phyloP scores from a whole-genome alignment of 2,797 vertebrate genomes.

The Eleutherodactylus coqui region DNA sequence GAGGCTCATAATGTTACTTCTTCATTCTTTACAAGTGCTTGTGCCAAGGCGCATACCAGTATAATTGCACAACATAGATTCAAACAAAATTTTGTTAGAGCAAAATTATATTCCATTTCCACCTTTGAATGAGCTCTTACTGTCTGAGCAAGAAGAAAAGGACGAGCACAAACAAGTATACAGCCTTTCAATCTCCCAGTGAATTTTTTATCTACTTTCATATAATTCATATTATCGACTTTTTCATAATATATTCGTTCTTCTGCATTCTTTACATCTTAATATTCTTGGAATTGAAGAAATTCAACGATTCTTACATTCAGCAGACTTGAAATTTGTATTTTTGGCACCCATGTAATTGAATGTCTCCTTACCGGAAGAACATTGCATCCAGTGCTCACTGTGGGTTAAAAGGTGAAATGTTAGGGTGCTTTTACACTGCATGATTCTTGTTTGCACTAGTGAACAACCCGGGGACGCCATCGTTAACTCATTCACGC shows the following conservation, averaged over 20 bases:
- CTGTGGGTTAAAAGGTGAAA: not conserved
- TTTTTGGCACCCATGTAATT: not conserved
- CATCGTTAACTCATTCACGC: too few relatives aligned
- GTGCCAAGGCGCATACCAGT: slow-evolving; percentile 54
- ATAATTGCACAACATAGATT: slow-evolving; percentile 43
- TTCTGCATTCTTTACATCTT: slow-evolving; percentile 1
- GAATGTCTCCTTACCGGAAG: not conserved
- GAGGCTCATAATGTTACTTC: slow-evolving; percentile 47
- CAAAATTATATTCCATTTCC: slow-evolving; percentile 51
- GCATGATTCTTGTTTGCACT: too few relatives aligned
- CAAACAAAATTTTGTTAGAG: slow-evolving; percentile 38
- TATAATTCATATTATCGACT: slow-evolving; percentile 12
- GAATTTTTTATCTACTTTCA: slow-evolving; percentile 2
- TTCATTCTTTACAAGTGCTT: slow-evolving; percentile 40
- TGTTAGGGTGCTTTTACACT: too few relatives aligned
- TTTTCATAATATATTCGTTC: not conserved
- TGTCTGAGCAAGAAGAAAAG: slow-evolving; percentile 25
- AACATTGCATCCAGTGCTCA: not conserved
- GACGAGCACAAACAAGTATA: slow-evolving; percentile 36
- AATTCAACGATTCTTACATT: slow-evolving; percentile 10
- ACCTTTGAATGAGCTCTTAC: slow-evolving; percentile 43
- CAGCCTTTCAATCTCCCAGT: slow-evolving; percentile 5
- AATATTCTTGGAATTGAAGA: slow-evolving; percentile 5
- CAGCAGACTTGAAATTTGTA: not conserved
- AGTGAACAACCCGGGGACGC: too few relatives aligned